Evolutionary conservation across 2,113 vertebrate genomes (phyloP).

Genomic region (Podocnemis expansa): DNA sequence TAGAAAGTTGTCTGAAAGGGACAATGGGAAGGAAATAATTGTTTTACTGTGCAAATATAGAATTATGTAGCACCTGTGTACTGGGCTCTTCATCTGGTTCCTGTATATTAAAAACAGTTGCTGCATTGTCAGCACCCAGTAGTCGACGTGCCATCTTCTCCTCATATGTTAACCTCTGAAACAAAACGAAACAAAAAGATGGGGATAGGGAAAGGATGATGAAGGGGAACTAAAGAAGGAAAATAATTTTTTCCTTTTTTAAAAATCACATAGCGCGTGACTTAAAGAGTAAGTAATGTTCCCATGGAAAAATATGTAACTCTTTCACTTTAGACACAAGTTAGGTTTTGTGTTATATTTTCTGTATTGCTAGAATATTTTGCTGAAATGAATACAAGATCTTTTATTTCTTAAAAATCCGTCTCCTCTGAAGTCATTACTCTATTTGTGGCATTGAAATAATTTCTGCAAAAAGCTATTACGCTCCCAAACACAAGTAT

Average conservation of each 20-base stretch:
- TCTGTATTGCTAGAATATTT: background rate
- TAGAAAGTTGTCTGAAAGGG: background rate
- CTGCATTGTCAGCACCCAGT: slow-evolving; percentile 94
- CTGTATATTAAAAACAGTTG: slow-evolving; percentile 91
- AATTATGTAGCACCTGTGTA: slow-evolving; percentile 82
- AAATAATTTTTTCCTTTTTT: background rate
- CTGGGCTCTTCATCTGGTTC: slow-evolving; percentile 89
- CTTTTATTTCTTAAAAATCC: background rate
- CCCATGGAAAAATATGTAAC: background rate
- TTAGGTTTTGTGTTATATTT: background rate
- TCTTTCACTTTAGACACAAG: background rate
- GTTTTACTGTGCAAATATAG: background rate
- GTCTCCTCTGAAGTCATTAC: background rate
- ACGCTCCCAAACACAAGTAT: background rate
- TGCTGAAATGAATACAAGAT: background rate
- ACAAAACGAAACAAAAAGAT: background rate
- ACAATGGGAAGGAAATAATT: background rate
- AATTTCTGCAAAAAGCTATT: background rate
- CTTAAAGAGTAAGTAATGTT: background rate
- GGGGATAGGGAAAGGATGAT: background rate
- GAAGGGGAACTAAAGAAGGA: background rate
- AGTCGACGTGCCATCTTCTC: slow-evolving; percentile 98
- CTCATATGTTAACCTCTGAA: slow-evolving; percentile 95
- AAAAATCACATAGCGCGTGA: background rate
- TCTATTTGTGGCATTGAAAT: background rate